Conservation (phyloP, 2,113 vertebrate genomes). For the Notechis scutatus region DNA sequence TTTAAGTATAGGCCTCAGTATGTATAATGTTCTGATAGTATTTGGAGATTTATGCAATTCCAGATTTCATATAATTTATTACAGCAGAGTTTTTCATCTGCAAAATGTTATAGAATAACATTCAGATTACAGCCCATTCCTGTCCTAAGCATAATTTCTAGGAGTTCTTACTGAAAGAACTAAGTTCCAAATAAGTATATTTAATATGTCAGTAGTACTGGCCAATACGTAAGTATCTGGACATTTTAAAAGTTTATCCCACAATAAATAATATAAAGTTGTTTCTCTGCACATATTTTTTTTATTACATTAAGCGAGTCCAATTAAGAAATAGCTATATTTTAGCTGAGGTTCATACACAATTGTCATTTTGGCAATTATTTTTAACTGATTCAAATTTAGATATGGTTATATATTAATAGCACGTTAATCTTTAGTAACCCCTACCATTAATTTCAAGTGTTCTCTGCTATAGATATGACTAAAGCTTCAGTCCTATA, state of each 20-base stretch:
- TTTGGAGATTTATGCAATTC: background rate
- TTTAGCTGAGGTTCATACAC: background rate
- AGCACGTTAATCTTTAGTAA: background rate
- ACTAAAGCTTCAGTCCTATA: background rate
- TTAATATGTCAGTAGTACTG: background rate
- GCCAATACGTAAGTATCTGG: background rate
- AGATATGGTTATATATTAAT: background rate
- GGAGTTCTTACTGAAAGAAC: background rate
- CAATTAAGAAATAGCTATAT: background rate
- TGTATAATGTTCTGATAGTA: background rate
- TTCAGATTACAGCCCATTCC: background rate
- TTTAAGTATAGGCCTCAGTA: background rate
- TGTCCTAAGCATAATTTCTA: background rate
- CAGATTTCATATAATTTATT: conserved; percentile 5
- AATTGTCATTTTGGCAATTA: background rate
- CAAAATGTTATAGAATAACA: background rate
- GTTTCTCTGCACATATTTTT: background rate
- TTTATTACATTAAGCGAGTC: background rate
- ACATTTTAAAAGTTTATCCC: background rate
- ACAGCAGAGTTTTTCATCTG: background rate
- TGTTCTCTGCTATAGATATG: background rate
- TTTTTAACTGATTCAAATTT: background rate
- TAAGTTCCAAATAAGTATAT: background rate
- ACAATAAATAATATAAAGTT: background rate
- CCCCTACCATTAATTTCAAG: background rate